Evolutionary conservation across 2,113 vertebrate genomes (phyloP).

Genomic region (Charadrius vociferus): DNA sequence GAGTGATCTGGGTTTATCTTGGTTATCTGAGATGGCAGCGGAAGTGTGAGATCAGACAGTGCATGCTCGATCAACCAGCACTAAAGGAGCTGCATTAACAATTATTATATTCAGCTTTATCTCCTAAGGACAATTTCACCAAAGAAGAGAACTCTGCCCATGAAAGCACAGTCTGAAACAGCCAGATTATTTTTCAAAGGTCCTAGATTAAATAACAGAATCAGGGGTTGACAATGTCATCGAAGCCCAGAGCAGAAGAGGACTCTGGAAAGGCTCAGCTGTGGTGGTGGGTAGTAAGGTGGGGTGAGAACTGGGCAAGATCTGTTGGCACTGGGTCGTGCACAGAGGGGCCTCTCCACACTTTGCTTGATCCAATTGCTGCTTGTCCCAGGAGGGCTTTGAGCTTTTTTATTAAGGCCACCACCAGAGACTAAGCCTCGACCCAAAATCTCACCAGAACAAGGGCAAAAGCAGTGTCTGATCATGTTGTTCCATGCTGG

Average conservation of each 20-base stretch:
- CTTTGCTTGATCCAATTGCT: background rate
- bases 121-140: background rate
- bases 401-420: background rate
- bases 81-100: background rate
- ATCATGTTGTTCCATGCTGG: accelerated
- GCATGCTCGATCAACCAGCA: background rate
- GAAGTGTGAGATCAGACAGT: background rate
- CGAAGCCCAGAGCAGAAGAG: background rate
- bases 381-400: background rate
- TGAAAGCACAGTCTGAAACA: background rate
- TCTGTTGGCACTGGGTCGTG: background rate
- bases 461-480: accelerated
- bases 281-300: accelerated
- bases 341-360: accelerated
- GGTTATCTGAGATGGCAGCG: background rate
- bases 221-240: accelerated
- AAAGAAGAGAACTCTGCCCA: background rate
- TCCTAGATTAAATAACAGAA: background rate
- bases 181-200: background rate
- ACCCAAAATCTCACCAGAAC: background rate
- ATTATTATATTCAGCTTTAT: background rate
- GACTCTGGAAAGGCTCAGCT: background rate
- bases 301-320: background rate
- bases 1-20: background rate
- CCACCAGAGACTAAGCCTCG: background rate